Evolutionary conservation across 2,888 invertebrate species (phyloP), one percentile per base, ranked within the genome.

Genomic region (Lordiphosa fenestrarum): DNA sequence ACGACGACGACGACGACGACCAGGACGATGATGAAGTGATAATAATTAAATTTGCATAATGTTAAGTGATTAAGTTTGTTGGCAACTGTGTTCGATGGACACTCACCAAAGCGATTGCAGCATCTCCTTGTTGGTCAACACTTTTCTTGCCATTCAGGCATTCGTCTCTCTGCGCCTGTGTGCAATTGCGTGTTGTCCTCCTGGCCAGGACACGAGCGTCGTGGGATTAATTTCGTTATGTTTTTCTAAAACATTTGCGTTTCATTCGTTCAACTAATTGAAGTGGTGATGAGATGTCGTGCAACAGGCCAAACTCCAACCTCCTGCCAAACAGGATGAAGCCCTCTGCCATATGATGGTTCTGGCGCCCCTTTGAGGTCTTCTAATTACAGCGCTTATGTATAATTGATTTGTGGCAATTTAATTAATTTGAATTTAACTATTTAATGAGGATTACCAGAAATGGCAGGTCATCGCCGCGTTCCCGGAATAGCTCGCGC

Each of bases 401-500:
- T 85, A 81, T 80, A 80, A 80, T 80, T 80, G 80, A 80, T 85
- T 85, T 80, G 80, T 66, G 86, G 86, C 84, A 80, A 80, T 80
- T 85, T 80, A 80, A 85, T 85, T 80, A 80, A 80, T 80, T 80
- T 81, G 86, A 85, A 84, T 80, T 85, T 85, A 80, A 80, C 80
- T 84, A 80, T 85, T 80, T 80, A 80, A 85, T 85, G 78, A 71
- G 84, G 86, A 80, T 80, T 80, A 80, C 73, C 85, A 66, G 66
- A 49, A 47, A 61, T 40, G 36, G 23, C 71, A 38, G 51, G 30
- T 53, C 50, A 59, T 42, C 61, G 36, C 36, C 54, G 7, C 35
- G 49, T 47, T 47, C 40, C 53, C 53, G 37, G 54, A 13, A 23
- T 37, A 47, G 53, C 47, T 47, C 48, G 36, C 50, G 41, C 53